Evolutionary conservation across 2,113 vertebrate species (phyloP), one percentile per base, ranked within the genome.

Genomic region (Paratilapia polleni): DNA sequence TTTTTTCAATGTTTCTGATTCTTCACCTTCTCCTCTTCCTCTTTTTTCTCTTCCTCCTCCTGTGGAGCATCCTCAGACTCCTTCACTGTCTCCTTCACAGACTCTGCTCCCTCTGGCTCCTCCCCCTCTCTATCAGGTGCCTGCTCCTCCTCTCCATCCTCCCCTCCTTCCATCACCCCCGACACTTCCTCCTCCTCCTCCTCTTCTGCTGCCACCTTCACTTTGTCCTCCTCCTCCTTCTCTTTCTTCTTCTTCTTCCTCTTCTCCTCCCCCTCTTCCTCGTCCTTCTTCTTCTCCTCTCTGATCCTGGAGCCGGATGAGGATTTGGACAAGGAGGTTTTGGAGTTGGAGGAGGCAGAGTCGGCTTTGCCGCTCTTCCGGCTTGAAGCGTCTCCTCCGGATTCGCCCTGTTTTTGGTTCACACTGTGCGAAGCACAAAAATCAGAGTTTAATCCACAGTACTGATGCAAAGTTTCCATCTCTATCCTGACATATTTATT

Each of bases 391-490:
- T 83, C 89, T 84, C 82, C 89, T 3, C 13, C 31, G 1, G 34
- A n/a, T 0, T 61, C 68, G 0, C 83, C 88, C 60, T 80, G 85
- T 22, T 87, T 91, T 14, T 81, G 86, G 76, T 91, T 91, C 64
- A 96, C 91, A 63, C 95, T 96, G 89, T 28, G 60, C 83, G 54
- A 83, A 2, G n/a, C 19, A 85, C 9, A 41, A 6, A 73, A 73
- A 31, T 41, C 10, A 12, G 36, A 66, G n/a, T 66, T 66, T 43
- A 38, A 38, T 9, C 36, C 36, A 36, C 7, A 8, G 24, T 17
- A 52, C 52, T 52, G 52, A 70, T 49, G 41, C 41, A 4, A 43
- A 43, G 4, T 11, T 5, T 47, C 43, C 43, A 15, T 14, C 14
- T 47, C 13, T 47, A 47, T 15, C 14, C 38, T 5, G 5, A 13